Conservation (phyloP, 2,888 invertebrate genomes). For the Uloborus plumipes region DNA sequence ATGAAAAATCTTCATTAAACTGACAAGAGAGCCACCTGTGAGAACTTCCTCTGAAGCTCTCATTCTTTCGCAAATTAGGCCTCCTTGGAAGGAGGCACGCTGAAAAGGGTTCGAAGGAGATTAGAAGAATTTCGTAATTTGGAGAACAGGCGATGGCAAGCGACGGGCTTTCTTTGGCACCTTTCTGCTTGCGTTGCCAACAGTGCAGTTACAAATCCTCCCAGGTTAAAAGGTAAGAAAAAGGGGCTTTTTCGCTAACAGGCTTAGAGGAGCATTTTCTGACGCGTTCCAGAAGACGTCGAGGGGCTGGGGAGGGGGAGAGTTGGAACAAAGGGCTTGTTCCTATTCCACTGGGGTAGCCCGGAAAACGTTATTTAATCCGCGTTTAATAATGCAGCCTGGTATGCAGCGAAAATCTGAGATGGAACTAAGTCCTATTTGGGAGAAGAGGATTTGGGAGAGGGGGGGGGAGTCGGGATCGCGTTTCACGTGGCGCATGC, state of each 20-base stretch:
- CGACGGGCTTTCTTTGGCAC: neutral
- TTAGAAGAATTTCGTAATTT: too few relatives aligned
- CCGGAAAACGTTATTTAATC: constrained; percentile 59
- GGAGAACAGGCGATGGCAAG: too few relatives aligned
- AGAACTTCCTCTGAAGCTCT: too few relatives aligned
- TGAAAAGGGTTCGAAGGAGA: too few relatives aligned
- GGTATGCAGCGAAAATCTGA: constrained; percentile 52
- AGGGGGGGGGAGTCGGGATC: constrained; percentile 1
- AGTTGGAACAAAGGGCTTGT: constrained; percentile 5
- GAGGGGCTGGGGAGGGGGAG: constrained; percentile 8
- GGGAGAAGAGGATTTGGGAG: constrained; percentile 29
- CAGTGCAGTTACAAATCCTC: constrained; percentile 43
- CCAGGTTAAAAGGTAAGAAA: constrained; percentile 48
- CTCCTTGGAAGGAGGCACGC: too few relatives aligned
- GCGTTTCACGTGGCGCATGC: neutral
- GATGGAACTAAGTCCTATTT: constrained; percentile 52
- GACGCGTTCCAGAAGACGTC: constrained; percentile 26
- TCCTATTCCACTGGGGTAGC: constrained; percentile 11
- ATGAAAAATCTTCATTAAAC: too few relatives aligned
- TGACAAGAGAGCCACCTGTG: too few relatives aligned
- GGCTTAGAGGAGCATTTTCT: constrained; percentile 51
- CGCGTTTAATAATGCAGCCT: constrained; percentile 56
- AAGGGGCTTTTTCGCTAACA: constrained; percentile 59
- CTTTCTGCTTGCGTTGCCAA: neutral
- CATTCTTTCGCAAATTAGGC: too few relatives aligned